phyloP scores from a whole-genome alignment of 2,888 invertebrate genomes.

The Hirtodrosophila trivittata region DNA sequence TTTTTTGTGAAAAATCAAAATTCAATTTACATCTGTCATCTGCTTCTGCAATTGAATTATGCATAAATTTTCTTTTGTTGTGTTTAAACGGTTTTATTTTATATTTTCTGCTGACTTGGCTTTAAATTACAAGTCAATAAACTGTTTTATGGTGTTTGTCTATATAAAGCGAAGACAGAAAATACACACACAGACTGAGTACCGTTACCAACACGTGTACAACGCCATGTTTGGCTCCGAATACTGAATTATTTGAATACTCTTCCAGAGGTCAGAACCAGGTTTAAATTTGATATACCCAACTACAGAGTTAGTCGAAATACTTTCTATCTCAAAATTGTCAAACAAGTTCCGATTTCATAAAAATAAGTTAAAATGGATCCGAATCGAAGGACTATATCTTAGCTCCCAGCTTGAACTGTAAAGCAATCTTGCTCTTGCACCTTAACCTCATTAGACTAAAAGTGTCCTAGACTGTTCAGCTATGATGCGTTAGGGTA shows the following conservation, averaged over 20 bases:
- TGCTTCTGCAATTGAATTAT: slow-evolving; percentile 42
- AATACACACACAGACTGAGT: slow-evolving; percentile 2
- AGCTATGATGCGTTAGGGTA: too few relatives aligned
- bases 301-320: too few relatives aligned
- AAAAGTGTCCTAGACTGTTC: too few relatives aligned
- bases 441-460: too few relatives aligned
- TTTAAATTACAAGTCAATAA: slow-evolving; percentile 57
- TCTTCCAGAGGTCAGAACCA: too few relatives aligned
- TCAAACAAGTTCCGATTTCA: too few relatives aligned
- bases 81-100: slow-evolving; percentile 10
- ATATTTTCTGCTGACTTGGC: slow-evolving; percentile 26
- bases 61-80: slow-evolving; percentile 20
- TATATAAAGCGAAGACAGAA: neutral
- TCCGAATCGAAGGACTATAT: too few relatives aligned
- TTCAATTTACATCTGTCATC: slow-evolving; percentile 52
- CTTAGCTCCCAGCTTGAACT: too few relatives aligned
- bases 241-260: too few relatives aligned
- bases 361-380: too few relatives aligned
- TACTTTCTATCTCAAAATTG: too few relatives aligned
- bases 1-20: neutral
- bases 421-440: too few relatives aligned
- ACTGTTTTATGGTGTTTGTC: slow-evolving; percentile 17
- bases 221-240: slow-evolving; percentile 15
- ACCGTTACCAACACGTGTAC: slow-evolving; percentile 44
- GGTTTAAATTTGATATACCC: slow-evolving; percentile 9